These are phyloP conservation scores for Setipinna tenuifilis DNA, from an alignment of 2,797 vertebrate species.

Conservation along the genomic window DNA sequence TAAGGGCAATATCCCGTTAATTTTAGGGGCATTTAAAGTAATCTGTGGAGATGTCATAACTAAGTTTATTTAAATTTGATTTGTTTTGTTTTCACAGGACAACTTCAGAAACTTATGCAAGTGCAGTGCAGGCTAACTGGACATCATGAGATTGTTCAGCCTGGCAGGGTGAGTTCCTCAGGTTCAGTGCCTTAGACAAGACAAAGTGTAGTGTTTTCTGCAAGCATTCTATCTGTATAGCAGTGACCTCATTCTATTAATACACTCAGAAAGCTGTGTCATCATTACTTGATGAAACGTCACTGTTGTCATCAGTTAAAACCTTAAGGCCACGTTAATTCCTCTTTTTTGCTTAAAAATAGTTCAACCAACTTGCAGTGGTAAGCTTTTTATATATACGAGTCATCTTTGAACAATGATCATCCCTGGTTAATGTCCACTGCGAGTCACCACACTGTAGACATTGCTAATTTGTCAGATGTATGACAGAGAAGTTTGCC, in stretches of 20 bases:
- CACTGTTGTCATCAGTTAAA: neutral
- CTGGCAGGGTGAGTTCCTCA: conserved; percentile 83
- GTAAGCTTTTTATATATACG: neutral
- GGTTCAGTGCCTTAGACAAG: neutral
- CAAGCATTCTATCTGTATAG: neutral
- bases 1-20: conserved; percentile 66
- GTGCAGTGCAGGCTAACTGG: conserved; percentile 91
- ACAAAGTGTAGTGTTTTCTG: neutral
- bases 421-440: neutral
- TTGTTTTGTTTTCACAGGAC: conserved; percentile 74
- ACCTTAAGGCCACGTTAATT: neutral
- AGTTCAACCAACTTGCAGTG: neutral
- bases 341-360: neutral
- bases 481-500: neutral
- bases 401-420: neutral
- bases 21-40: neutral
- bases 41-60: neutral
- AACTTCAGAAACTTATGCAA: conserved; percentile 96
- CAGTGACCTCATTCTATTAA: neutral
- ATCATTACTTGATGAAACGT: conserved; percentile 23
- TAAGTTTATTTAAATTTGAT: neutral
- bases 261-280: neutral
- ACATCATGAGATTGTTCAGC: conserved; percentile 91
- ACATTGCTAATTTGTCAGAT: neutral
- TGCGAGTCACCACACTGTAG: neutral